These are phyloP conservation scores for Callorhinus ursinus DNA, from an alignment of 2,113 vertebrate species.

Conservation along the genomic window DNA sequence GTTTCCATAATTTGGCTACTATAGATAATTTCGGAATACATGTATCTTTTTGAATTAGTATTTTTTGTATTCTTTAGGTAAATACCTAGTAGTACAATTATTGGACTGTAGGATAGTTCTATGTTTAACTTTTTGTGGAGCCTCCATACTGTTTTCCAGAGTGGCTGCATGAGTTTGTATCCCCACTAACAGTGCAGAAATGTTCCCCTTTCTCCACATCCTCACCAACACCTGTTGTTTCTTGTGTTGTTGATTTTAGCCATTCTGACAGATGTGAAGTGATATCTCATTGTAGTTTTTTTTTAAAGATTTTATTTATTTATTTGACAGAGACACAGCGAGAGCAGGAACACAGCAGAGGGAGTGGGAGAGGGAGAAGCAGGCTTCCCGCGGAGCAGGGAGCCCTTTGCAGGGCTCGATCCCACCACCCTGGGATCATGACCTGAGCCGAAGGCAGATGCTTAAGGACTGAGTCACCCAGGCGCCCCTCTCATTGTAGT, in stretches of 20 bases:
- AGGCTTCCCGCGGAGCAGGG: too few relatives aligned
- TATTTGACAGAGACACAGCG: too few relatives aligned
- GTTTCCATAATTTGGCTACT: not conserved
- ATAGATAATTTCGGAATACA: not conserved
- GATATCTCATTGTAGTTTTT: not conserved
- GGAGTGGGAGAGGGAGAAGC: too few relatives aligned
- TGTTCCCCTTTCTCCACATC: not conserved
- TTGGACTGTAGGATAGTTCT: not conserved
- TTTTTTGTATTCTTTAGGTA: not conserved
- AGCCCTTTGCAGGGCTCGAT: too few relatives aligned
- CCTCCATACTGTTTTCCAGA: not conserved
- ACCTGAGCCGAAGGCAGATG: too few relatives aligned
- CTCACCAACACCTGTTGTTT: not conserved
- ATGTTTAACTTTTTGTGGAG: not conserved
- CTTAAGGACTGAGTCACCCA: too few relatives aligned
- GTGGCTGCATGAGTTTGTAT: not conserved
- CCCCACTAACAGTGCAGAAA: not conserved
- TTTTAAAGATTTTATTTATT: too few relatives aligned
- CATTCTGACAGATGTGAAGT: not conserved
- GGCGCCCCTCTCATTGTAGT: not conserved
- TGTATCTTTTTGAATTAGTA: not conserved
- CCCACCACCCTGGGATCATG: too few relatives aligned
- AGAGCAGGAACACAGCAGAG: too few relatives aligned
- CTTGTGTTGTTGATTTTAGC: not conserved
- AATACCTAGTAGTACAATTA: not conserved